Evolutionary conservation across 2,888 invertebrate species (phyloP), one percentile per base, ranked within the genome.

Genomic region (Eilema sororculum): DNA sequence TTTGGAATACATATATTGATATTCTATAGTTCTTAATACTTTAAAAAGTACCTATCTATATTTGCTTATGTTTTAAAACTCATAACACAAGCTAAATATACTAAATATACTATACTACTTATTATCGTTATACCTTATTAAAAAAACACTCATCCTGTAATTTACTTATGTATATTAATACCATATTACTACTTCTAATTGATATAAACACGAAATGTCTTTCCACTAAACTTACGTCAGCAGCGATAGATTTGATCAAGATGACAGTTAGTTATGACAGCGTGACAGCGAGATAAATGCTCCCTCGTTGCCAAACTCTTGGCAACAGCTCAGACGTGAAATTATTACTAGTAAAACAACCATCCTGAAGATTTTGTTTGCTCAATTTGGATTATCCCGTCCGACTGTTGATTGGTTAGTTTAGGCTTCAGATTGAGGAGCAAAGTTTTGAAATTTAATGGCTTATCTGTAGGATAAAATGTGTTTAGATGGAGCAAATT

Each of bases 201-300:
- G 24, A 65, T 16, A 52, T 37, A 22, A 25, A 52, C 30, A 69
- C 30, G n/a, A 25, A 52, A 52, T 52, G n/a, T 9, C 52, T 60
- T 22, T n/a, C 57, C 12, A 62, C 33, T 57, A 57, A 68, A 68
- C 58, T 1, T 71, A 61, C 37, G 56, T 73, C 66, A 61, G 66
- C 71, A 69, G 69, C 65, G 70, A 80, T 75, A 81, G 74, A 75
- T 78, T 78, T 78, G 71, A 79, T 80, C 74, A 70, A 73, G 74
- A 63, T 72, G 78, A 75, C 83, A 78, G 78, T 82, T 78, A 83
- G 81, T 83, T 82, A 82, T 81, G 78, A 81, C 68, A 78, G 30
- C 66, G 65, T 79, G 81, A 79, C 85, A 81, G 77, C 24, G 64
- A 76, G 76, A 84, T 70, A 83, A 83, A 85, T 85, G 76, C 74